phyloP scores from a whole-genome alignment of 2,113 vertebrate genomes.

The Patagioenas fasciata region DNA sequence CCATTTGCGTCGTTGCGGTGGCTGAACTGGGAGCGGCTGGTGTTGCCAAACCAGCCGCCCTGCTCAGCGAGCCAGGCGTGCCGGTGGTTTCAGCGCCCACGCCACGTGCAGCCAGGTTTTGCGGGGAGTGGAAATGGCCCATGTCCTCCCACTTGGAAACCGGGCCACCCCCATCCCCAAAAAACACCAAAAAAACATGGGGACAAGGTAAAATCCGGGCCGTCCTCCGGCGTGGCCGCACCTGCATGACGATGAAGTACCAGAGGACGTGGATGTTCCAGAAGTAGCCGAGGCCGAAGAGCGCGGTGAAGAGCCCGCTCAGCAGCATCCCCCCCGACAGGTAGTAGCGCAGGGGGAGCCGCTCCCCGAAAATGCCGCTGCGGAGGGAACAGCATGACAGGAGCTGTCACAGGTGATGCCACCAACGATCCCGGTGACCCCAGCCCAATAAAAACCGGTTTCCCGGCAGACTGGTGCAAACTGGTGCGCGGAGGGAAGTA shows the following conservation, averaged over 20 bases:
- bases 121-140: accelerated
- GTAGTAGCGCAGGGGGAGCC: constrained; percentile 94
- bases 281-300: constrained; percentile 93
- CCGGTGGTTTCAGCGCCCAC: background rate
- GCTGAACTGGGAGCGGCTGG: background rate
- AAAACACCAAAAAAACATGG: accelerated
- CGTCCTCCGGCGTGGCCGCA: constrained; percentile 12
- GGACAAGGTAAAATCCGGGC: background rate
- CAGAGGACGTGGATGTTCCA: constrained; percentile 89
- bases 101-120: background rate
- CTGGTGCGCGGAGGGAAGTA: background rate
- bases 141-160: background rate
- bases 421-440: background rate
- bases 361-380: constrained; percentile 95
- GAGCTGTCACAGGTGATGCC: accelerated
- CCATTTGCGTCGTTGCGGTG: accelerated
- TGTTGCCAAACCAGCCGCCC: background rate
- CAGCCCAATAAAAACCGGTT: background rate
- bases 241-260: constrained; percentile 92
- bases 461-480: background rate
- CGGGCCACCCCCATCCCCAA: accelerated
- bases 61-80: accelerated
- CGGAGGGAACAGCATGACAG: background rate
- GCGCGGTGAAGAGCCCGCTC: constrained; percentile 87
- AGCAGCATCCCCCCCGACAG: constrained; percentile 88